Evolutionary conservation across 2,797 vertebrate species (phyloP).

Genomic region (Gorsachius magnificus): DNA sequence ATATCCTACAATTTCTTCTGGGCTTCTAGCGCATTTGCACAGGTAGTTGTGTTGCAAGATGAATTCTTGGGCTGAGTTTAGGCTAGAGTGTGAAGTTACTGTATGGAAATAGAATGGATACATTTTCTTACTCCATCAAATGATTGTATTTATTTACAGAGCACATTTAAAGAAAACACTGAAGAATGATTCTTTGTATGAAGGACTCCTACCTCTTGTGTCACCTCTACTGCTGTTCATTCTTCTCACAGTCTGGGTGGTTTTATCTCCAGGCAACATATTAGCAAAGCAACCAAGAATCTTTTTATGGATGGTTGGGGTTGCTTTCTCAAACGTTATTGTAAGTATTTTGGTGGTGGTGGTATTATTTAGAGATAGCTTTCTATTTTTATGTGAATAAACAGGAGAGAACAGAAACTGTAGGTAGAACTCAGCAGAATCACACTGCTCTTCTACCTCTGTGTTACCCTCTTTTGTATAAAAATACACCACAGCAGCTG

Average conservation of each 20-base stretch:
- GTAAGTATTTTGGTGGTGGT: conserved; percentile 51
- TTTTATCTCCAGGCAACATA: conserved; percentile 57
- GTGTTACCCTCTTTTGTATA: neutral
- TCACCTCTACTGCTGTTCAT: conserved; percentile 62
- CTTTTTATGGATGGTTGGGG: conserved; percentile 67
- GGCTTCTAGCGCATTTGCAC: neutral
- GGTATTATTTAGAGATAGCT: neutral
- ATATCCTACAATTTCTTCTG: neutral
- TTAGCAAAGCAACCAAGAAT: conserved; percentile 55
- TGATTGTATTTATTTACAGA: conserved; percentile 48
- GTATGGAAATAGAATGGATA: neutral
- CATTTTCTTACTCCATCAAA: neutral
- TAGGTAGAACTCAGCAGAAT: neutral
- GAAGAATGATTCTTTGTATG: conserved; percentile 58
- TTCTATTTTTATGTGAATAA: neutral
- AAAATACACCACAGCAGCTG: neutral
- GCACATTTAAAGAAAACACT: conserved; percentile 61
- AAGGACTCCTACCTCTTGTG: conserved; percentile 67
- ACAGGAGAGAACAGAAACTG: neutral
- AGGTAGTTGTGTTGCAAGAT: neutral
- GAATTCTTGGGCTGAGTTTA: neutral
- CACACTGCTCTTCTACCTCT: neutral
- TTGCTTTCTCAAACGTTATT: conserved; percentile 66
- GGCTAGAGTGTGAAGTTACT: neutral
- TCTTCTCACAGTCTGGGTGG: conserved; percentile 61